Conservation (phyloP, 2,797 vertebrate genomes). For the Mareca strepera region DNA sequence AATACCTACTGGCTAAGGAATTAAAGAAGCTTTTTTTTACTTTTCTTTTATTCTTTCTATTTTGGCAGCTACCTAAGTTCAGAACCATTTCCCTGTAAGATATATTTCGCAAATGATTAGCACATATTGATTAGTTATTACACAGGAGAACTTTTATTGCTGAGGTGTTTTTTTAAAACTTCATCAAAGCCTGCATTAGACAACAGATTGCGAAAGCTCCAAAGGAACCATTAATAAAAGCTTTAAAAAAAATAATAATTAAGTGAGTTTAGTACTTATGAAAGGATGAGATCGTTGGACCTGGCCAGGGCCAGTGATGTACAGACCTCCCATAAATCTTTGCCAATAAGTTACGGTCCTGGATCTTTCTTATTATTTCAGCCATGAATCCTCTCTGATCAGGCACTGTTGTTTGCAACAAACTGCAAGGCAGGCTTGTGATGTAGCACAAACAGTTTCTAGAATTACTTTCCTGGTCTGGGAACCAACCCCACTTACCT, state of each 20-base stretch:
- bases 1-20: background rate
- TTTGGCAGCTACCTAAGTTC: constrained; percentile 16
- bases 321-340: background rate
- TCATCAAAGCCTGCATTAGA: constrained; percentile 62
- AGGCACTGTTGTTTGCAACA: background rate
- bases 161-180: background rate
- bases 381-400: background rate
- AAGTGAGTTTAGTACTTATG: constrained; percentile 11
- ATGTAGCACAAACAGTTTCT: background rate
- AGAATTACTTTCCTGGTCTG: background rate
- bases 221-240: constrained; percentile 18
- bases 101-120: constrained; percentile 34
- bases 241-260: background rate
- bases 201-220: constrained; percentile 30
- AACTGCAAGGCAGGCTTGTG: accelerated
- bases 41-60: background rate
- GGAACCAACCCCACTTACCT: background rate
- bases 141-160: background rate
- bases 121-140: constrained; percentile 55
- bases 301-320: background rate
- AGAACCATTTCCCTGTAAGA: background rate
- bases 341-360: background rate
- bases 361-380: background rate
- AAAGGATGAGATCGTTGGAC: background rate
- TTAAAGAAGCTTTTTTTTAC: background rate